Evolutionary conservation across 1,140 invertebrate genomes (phyloP).

Genomic region (Aphelinus certus): DNA sequence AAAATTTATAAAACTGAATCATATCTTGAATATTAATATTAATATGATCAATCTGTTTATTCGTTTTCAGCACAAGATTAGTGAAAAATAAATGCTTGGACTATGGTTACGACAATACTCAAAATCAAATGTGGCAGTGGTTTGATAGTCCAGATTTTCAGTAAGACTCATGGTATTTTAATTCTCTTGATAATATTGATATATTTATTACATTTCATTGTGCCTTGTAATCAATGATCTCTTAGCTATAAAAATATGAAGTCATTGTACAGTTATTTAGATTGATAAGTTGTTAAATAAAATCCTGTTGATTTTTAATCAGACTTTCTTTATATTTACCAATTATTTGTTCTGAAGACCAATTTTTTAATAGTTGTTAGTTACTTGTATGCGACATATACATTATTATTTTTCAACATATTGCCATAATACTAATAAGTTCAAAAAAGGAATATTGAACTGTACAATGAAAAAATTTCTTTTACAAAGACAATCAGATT

Average conservation of each 20-base stretch:
- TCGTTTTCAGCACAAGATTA: conserved; percentile 61
- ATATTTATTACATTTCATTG: background rate
- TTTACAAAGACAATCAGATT: no score
- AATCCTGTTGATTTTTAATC: background rate
- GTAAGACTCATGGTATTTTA: background rate
- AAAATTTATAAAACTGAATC: conserved; percentile 1
- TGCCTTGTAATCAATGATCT: background rate
- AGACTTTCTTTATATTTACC: no score
- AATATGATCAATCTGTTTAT: conserved; percentile 39
- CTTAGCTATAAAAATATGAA: background rate
- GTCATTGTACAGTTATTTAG: background rate
- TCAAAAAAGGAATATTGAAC: no score
- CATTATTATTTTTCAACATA: no score
- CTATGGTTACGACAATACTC: conserved; percentile 63
- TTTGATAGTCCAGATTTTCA: conserved; percentile 67
- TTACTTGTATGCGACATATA: no score
- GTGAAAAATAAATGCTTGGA: conserved; percentile 62
- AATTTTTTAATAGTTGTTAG: no score
- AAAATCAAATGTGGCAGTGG: conserved; percentile 68
- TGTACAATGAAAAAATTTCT: no score
- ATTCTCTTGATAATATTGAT: background rate
- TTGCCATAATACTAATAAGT: no score
- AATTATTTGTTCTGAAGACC: no score
- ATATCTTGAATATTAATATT: conserved; percentile 21
- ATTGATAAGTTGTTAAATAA: conserved; percentile 2